Percentiles rank a stretch among this genome's conserved stretches.
Evolutionary conservation across 1,140 invertebrate genomes (phyloP).

Genomic region (Drosophila willistoni): DNA sequence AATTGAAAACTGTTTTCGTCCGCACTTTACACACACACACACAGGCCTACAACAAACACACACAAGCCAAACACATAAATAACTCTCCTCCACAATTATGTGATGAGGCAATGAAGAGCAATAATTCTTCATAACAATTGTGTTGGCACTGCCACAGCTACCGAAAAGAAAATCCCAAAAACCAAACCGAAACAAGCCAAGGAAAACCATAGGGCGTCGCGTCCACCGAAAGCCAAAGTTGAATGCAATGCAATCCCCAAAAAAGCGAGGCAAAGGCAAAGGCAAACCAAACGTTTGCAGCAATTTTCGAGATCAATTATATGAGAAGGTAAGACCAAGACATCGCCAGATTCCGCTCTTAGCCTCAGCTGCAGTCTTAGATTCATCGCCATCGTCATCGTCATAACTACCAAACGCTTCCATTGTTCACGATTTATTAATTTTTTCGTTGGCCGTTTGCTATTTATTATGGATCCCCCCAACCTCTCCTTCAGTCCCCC

Average conservation of each 20-base stretch:
- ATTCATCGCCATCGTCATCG: constrained; percentile 12
- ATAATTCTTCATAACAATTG: constrained; percentile 62
- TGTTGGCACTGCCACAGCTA: constrained; percentile 41
- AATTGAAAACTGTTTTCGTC: constrained; percentile 6
- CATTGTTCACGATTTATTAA: constrained; percentile 65
- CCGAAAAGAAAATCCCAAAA: constrained; percentile 40
- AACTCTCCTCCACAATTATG: constrained; percentile 52
- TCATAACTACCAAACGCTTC: constrained; percentile 46
- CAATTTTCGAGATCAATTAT: constrained; percentile 73
- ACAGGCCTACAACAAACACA: constrained; percentile 8
- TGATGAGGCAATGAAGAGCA: constrained; percentile 61
- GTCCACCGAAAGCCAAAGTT: constrained; percentile 67
- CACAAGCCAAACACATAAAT: constrained; percentile 54
- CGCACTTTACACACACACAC: constrained; percentile 36
- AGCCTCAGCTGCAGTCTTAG: constrained; percentile 5
- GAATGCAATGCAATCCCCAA: constrained; percentile 48
- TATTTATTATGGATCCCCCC: constrained; percentile 17
- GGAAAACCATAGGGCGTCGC: constrained; percentile 56
- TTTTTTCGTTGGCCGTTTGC: constrained; percentile 33
- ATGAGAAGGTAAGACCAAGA: constrained; percentile 35
- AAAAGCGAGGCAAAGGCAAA: constrained; percentile 29
- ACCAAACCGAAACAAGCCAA: neutral
- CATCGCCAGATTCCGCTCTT: constrained; percentile 8
- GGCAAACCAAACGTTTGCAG: constrained; percentile 47
- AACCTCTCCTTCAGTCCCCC: neutral